phyloP scores from a whole-genome alignment of 2,888 invertebrate species.

The Drosophila stalkeri region DNA sequence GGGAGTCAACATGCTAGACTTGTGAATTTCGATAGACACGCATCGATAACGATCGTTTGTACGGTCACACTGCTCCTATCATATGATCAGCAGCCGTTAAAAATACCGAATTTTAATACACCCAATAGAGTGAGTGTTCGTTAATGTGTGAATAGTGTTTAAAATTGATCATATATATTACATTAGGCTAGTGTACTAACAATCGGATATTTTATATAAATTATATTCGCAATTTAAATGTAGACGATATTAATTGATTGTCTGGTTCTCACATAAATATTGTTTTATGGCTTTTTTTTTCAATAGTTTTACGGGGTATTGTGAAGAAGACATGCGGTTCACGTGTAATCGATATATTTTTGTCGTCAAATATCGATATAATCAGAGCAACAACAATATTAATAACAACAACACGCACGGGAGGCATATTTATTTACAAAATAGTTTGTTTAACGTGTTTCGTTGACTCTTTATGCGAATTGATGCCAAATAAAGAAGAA shows the following conservation, averaged over 20 bases:
- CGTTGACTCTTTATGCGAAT: slow-evolving; percentile 39
- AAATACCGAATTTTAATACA: not conserved
- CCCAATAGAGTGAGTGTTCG: not conserved
- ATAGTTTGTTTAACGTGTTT: slow-evolving; percentile 53
- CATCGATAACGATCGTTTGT: slow-evolving; percentile 14
- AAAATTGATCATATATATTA: not conserved
- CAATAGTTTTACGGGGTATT: not conserved
- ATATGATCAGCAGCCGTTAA: slow-evolving; percentile 3
- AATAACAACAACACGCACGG: slow-evolving; percentile 31
- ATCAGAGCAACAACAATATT: slow-evolving; percentile 15
- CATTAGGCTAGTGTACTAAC: not conserved
- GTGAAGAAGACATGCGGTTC: not conserved
- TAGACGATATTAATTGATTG: not conserved
- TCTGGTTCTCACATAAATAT: not conserved
- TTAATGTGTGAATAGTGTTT: not conserved
- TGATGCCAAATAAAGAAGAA: slow-evolving; percentile 23
- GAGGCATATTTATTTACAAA: slow-evolving; percentile 58
- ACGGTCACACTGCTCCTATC: not conserved
- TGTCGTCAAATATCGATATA: slow-evolving; percentile 33
- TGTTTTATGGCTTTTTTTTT: not conserved
- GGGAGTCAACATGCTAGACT: slow-evolving; percentile 12
- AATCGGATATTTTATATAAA: not conserved
- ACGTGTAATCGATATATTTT: slow-evolving; percentile 20
- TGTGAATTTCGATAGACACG: slow-evolving; percentile 2
- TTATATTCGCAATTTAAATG: not conserved